Evolutionary conservation across 2,888 invertebrate genomes (phyloP), one percentile per base, ranked within the genome.

Genomic region (Capitulum mitella): DNA sequence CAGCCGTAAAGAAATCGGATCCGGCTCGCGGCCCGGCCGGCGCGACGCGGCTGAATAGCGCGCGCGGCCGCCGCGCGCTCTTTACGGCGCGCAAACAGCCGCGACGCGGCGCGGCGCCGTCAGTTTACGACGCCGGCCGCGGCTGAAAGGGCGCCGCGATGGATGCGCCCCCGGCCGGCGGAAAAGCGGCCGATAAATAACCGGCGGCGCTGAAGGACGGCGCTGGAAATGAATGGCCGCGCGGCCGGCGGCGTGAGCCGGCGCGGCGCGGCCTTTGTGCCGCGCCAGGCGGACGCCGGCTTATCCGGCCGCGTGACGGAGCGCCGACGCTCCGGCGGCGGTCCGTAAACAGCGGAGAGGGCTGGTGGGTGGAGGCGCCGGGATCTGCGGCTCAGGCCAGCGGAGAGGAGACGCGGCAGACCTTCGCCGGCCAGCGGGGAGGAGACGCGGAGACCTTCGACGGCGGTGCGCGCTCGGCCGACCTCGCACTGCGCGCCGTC

Each of bases 141-240:
- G 64, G 64, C 64, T 64, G 64, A 64, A 58, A 58, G 58, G 58
- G 58, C 58, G 58, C n/a, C 34, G 34, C 64, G 64, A 64, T 64
- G 34, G 64, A 64, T 58, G 64, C 40, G 40, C 70, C 37, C 34
- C 40, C 40, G 22, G 70, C 40, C 22, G 37, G 37, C 37, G 70
- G 37, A 26, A 51, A 51, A 51, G 8, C 40, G 40, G 26, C 70
- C 70, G 70, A 70, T 70, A 70, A 70, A 70, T 70, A 37, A 26
- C 16, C 26, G 26, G 26, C 16, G 16, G 34, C 64, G 64, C 64
- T 32, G 64, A 32, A 19, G 34, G 64, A 32, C 64, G 64, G 64
- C 32, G 34, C 51, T 5, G 19, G 19, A 16, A 51, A 51, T 51
- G 51, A 22, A 16, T 22, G 51, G 58, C 58, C 58, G 51, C 58